Evolutionary conservation across 1,140 invertebrate species (phyloP), one percentile per base, ranked within the genome.

Genomic region (Cydia strobilella): DNA sequence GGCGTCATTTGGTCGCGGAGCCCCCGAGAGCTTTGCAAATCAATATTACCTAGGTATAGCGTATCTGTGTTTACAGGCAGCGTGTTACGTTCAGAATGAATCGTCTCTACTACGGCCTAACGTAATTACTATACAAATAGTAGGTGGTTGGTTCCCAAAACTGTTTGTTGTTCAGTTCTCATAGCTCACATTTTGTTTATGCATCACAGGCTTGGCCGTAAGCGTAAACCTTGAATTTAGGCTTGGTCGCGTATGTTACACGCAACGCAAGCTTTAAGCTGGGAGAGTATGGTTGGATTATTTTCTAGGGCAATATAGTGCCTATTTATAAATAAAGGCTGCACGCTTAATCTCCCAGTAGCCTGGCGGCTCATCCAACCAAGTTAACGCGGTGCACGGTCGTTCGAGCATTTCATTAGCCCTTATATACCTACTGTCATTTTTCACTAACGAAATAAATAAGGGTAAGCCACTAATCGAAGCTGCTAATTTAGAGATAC

Each of bases 251-350:
- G 76, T 86, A 73, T 80, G 83, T 86, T 87, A 87, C 81, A 86
- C 86, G 89, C 82, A 82, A 88, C 82, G 76, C 84, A 86, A 83
- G 82, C 79, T 84, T 82, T 80, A 79, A 82, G 86, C 86, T 87
- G 88, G 79, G 86, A 88, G 84, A 82, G 13, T 77, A 90, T 87
- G 90, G 86, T 89, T 78, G 77, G 80, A 80, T 91, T 83, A 88
- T 84, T 89, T 90, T 92, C 86, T 92, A 88, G 90, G 89, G 81
- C 89, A 88, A 84, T 87, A 85, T 69, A 82, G 83, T 82, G 80
- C 84, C 88, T 91, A 91, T 89, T 86, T 88, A 88, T 91, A 92
- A 87, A 86, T 84, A 85, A 85, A 85, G 80, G 82, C 82, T 86
- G 84, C 83, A 89, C 85, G 86, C 81, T 87, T 89, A 86, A 88